Evolutionary conservation across 2,888 invertebrate species (phyloP).

Genomic region (Hypena proboscidalis): DNA sequence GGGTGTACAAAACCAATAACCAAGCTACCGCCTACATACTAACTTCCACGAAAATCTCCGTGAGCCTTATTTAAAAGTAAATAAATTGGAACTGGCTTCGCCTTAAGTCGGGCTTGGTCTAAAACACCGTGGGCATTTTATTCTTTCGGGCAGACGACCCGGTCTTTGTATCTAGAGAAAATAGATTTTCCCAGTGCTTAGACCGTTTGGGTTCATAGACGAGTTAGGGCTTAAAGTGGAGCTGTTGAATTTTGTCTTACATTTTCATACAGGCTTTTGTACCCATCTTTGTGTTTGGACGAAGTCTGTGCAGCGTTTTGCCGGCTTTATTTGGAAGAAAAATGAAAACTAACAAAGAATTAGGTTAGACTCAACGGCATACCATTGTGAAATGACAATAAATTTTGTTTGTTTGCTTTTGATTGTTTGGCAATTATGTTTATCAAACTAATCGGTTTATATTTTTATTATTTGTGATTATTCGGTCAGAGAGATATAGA

Average conservation of each 20-base stretch:
- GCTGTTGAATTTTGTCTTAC: constrained; percentile 1
- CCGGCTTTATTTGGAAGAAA: too few relatives aligned
- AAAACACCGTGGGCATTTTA: constrained; percentile 45
- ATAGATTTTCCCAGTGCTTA: constrained; percentile 36
- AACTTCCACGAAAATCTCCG: background rate
- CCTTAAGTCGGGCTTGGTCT: constrained; percentile 22
- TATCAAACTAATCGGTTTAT: too few relatives aligned
- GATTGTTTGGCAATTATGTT: too few relatives aligned
- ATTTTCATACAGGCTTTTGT: too few relatives aligned
- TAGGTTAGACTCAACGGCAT: too few relatives aligned
- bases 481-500: too few relatives aligned
- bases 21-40: background rate
- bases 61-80: constrained; percentile 8
- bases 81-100: constrained; percentile 11
- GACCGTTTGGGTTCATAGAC: constrained; percentile 30
- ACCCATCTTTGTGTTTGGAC: too few relatives aligned
- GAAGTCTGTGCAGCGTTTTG: too few relatives aligned
- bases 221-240: constrained; percentile 19
- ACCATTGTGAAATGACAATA: too few relatives aligned
- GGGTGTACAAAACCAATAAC: background rate
- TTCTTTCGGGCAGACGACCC: constrained; percentile 37
- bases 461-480: too few relatives aligned
- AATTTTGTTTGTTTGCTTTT: too few relatives aligned
- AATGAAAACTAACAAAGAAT: too few relatives aligned
- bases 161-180: constrained; percentile 43